A percentile compares a stretch with the other conserved stretches of the same genome.
These are phyloP conservation scores for Amyelois transitella DNA, from an alignment of 1,140 invertebrate genomes.

Conservation along the genomic window DNA sequence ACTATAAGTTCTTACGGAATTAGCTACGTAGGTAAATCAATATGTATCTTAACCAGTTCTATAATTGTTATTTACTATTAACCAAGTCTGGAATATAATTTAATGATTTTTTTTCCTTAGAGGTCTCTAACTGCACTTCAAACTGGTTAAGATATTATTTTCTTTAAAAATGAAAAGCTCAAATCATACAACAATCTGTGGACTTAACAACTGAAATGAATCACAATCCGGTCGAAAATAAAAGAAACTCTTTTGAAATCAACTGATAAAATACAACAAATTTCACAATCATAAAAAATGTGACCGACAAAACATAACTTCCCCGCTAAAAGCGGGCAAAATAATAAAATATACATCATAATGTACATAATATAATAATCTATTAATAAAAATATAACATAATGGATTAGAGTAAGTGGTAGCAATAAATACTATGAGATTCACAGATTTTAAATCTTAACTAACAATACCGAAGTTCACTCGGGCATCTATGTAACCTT, in stretches of 20 bases:
- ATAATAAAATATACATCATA: slow-evolving; percentile 74
- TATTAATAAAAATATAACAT: slow-evolving; percentile 69
- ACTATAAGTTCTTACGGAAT: slow-evolving; percentile 49
- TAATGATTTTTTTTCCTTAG: no score
- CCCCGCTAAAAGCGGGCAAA: slow-evolving; percentile 56
- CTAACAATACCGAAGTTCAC: slow-evolving; percentile 68
- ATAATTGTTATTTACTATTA: background rate
- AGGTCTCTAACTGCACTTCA: no score
- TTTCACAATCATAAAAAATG: slow-evolving; percentile 67
- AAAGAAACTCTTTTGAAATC: slow-evolving; percentile 56
- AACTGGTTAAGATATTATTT: slow-evolving; percentile 24
- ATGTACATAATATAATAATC: slow-evolving; percentile 73
- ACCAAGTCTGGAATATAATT: background rate
- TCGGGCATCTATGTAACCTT: slow-evolving; percentile 59
- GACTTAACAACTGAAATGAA: slow-evolving; percentile 47
- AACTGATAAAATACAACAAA: slow-evolving; percentile 70
- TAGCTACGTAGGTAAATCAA: slow-evolving; percentile 44
- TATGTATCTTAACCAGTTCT: slow-evolving; percentile 20
- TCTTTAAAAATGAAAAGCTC: slow-evolving; percentile 39
- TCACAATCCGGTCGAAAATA: slow-evolving; percentile 52
- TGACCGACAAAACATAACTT: slow-evolving; percentile 62
- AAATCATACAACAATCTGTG: slow-evolving; percentile 53
- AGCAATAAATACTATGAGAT: slow-evolving; percentile 75
- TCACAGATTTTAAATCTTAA: slow-evolving; percentile 74
- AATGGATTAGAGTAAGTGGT: slow-evolving; percentile 68